A percentile compares a stretch with the other conserved stretches of the same genome.
phyloP scores from a whole-genome alignment of 2,888 invertebrate genomes.

The Chrysomela aeneicollis region DNA sequence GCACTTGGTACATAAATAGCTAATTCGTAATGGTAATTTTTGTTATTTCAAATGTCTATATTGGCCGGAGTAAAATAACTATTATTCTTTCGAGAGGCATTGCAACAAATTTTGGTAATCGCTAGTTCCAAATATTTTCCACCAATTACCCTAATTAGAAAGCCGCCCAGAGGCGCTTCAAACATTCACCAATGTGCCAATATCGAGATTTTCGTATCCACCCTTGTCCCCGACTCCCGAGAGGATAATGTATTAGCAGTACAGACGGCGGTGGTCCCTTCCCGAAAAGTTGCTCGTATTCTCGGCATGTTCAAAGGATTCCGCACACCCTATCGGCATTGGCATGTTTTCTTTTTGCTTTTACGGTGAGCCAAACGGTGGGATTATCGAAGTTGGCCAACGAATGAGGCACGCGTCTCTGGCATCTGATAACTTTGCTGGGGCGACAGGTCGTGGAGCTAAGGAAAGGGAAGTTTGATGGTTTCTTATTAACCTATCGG shows the following conservation, averaged over 20 bases:
- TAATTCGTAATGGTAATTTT: too few species aligned
- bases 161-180: background rate
- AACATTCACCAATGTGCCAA: background rate
- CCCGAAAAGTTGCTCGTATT: slow-evolving; percentile 40
- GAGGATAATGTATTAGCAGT: background rate
- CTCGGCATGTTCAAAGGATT: slow-evolving; percentile 46
- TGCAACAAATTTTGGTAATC: too few species aligned
- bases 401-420: slow-evolving; percentile 41
- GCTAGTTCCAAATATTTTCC: background rate
- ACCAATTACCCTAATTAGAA: slow-evolving; percentile 7
- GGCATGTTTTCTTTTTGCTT: slow-evolving; percentile 46
- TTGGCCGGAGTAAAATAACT: too few species aligned
- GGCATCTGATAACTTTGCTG: background rate
- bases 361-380: slow-evolving; percentile 43
- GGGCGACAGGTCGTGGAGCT: too few species aligned
- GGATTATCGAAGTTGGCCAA: slow-evolving; percentile 44
- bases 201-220: background rate
- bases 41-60: too few species aligned
- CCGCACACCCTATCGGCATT: slow-evolving; percentile 41
- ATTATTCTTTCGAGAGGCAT: too few species aligned
- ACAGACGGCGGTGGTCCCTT: background rate
- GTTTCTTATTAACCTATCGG: too few species aligned
- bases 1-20: too few species aligned
- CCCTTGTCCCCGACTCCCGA: background rate
- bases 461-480: too few species aligned